Conservation (phyloP, 2,113 vertebrate genomes). For the Eira barbara region DNA sequence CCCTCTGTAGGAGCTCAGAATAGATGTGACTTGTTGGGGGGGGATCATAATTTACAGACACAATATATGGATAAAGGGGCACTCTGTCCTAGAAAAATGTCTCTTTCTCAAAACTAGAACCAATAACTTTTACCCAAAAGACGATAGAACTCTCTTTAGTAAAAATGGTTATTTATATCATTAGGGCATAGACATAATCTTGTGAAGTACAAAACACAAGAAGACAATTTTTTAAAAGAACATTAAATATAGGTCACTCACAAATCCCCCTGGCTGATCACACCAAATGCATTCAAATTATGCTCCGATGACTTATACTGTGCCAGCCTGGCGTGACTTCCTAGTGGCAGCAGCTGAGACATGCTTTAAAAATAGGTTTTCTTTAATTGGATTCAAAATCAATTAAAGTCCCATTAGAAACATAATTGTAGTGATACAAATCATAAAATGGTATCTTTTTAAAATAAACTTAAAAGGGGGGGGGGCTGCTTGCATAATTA, state of each 20-base stretch:
- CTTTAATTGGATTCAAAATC: conserved; percentile 83
- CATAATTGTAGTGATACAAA: conserved; percentile 82
- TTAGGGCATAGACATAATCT: neutral
- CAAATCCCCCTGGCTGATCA: conserved; percentile 61
- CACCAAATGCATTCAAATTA: conserved; percentile 67
- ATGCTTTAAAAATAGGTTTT: conserved; percentile 81
- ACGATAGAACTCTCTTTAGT: neutral
- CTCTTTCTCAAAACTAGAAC: neutral
- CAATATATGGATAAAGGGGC: neutral
- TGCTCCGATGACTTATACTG: conserved; percentile 69
- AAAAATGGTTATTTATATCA: neutral
- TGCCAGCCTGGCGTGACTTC: conserved; percentile 71
- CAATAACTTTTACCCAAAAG: neutral
- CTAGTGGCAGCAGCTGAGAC: conserved; percentile 75
- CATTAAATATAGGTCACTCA: conserved; percentile 71
- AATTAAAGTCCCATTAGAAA: conserved; percentile 85
- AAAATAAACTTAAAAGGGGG: conserved; percentile 78
- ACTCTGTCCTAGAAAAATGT: neutral
- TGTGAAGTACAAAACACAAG: conserved; percentile 50
- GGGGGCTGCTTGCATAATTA: conserved; percentile 76
- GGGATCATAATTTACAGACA: neutral
- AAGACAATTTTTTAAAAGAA: conserved; percentile 39
- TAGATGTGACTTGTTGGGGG: neutral
- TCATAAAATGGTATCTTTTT: conserved; percentile 81
- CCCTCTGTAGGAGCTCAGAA: neutral